phyloP scores from a whole-genome alignment of 2,888 invertebrate species.

The Spatulosminthurus flaviceps region DNA sequence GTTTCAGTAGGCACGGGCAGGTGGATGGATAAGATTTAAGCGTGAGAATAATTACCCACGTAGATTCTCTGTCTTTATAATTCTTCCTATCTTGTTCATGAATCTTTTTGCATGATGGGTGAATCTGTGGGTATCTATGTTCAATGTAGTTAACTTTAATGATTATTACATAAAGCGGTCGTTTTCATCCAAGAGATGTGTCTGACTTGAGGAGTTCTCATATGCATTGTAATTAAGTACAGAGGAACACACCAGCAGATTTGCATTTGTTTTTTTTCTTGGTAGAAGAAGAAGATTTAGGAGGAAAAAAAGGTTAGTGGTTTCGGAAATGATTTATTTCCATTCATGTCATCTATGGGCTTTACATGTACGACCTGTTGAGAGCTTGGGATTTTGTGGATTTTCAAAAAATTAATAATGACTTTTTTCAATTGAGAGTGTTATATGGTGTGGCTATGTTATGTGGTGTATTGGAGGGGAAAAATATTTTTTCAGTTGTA shows the following conservation, averaged over 20 bases:
- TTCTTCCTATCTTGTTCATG: not conserved
- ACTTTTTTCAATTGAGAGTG: too few relatives aligned
- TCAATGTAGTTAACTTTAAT: slow-evolving; percentile 7
- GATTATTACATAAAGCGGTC: slow-evolving; percentile 3
- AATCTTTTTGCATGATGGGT: not conserved
- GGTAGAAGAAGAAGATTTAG: not conserved
- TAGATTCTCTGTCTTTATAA: not conserved
- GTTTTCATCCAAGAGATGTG: not conserved
- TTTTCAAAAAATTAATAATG: too few relatives aligned
- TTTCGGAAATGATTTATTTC: slow-evolving; percentile 11
- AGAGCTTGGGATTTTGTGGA: too few relatives aligned
- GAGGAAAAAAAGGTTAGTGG: not conserved
- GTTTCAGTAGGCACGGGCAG: not conserved
- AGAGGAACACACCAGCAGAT: not conserved
- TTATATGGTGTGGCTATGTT: too few relatives aligned
- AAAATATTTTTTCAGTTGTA: too few relatives aligned
- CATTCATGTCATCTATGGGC: not conserved
- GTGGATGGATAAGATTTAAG: not conserved
- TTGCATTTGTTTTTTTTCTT: not conserved
- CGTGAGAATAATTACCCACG: slow-evolving; percentile 3
- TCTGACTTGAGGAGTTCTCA: slow-evolving; percentile 5
- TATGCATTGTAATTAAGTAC: not conserved
- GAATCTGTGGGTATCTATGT: not conserved
- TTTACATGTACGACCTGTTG: not conserved
- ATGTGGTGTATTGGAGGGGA: too few relatives aligned